Conservation (phyloP, 2,113 vertebrate genomes). For the Leucopsar rothschildi region DNA sequence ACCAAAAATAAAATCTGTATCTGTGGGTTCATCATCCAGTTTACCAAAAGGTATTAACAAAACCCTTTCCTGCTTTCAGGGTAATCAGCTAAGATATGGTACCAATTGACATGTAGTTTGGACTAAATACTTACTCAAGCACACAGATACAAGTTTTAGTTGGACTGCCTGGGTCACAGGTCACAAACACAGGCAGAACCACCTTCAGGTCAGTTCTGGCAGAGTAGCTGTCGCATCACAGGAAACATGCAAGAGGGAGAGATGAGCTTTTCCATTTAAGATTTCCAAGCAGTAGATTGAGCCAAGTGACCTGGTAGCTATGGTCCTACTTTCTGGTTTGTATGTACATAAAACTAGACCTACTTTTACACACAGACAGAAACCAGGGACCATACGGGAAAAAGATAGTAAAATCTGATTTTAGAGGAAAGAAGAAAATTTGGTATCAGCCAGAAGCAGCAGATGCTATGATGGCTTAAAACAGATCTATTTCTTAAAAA, state of each 20-base stretch:
- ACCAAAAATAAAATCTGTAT: neutral
- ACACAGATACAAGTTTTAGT: neutral
- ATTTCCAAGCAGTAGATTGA: neutral
- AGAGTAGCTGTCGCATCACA: neutral
- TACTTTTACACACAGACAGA: neutral
- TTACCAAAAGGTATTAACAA: neutral
- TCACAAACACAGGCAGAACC: neutral
- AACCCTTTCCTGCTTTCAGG: neutral
- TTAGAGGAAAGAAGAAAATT: neutral
- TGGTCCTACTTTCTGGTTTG: neutral
- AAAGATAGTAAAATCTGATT: neutral
- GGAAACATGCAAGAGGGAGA: neutral
- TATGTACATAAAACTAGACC: neutral
- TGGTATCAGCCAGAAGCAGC: neutral
- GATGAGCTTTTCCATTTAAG: neutral
- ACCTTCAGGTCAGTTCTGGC: neutral
- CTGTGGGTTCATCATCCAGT: neutral
- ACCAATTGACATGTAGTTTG: neutral
- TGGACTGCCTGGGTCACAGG: neutral
- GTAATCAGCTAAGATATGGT: neutral
- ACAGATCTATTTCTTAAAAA: neutral
- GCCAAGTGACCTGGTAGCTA: neutral
- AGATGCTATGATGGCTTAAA: neutral
- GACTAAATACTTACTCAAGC: neutral
- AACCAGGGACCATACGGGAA: rapidly evolving